Evolutionary conservation across 2,113 vertebrate genomes (phyloP).

Genomic region (Typhlomys cinereus): DNA sequence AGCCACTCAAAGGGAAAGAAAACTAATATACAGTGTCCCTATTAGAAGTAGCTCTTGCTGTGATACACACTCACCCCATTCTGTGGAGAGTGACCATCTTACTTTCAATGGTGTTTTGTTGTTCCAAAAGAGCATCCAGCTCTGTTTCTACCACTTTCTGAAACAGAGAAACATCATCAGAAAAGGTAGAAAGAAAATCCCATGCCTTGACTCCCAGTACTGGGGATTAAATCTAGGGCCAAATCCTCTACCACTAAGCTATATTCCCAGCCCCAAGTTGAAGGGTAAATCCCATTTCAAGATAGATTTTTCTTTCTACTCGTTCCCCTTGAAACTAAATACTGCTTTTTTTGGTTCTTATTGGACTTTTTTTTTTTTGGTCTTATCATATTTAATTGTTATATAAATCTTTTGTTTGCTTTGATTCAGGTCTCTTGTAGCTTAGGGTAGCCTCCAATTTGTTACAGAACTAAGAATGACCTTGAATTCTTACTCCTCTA

Average conservation of each 20-base stretch:
- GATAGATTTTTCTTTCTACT: not conserved
- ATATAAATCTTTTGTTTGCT: not conserved
- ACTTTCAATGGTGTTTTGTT: conserved; percentile 91
- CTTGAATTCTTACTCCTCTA: not conserved
- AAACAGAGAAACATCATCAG: conserved; percentile 47
- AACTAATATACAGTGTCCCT: not conserved
- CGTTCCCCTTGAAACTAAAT: not conserved
- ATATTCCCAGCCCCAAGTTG: not conserved
- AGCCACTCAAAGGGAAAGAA: not conserved
- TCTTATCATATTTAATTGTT: not conserved
- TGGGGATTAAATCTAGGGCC: not conserved
- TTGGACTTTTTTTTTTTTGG: not conserved
- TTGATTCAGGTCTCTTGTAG: not conserved
- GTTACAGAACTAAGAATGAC: not conserved
- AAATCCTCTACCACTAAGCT: not conserved
- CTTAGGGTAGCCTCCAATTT: not conserved
- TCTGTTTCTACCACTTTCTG: conserved; percentile 92
- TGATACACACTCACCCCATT: conserved; percentile 90
- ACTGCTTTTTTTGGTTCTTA: not conserved
- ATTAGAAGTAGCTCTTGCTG: not conserved
- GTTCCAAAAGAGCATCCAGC: conserved; percentile 91
- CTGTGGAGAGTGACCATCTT: conserved; percentile 96
- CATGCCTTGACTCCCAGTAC: too few relatives aligned
- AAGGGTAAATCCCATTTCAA: conserved; percentile 8
- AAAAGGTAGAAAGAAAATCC: too few relatives aligned